A percentile compares a stretch with the other conserved stretches of the same genome.
phyloP scores from a whole-genome alignment of 2,113 vertebrate species.

The Neodontobutis hainanensis region DNA sequence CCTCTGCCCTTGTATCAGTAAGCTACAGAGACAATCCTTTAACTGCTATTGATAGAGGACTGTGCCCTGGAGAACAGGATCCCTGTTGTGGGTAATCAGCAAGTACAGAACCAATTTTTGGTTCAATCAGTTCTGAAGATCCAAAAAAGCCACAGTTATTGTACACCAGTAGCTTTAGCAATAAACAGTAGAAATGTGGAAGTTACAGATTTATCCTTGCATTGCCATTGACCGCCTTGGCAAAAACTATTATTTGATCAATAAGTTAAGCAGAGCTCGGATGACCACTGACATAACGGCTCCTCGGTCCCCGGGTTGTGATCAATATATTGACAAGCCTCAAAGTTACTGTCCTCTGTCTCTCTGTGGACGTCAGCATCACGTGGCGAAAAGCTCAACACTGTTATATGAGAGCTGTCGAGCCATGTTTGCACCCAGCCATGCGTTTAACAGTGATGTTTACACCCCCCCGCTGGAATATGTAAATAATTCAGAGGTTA shows the following conservation, averaged over 20 bases:
- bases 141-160: not conserved
- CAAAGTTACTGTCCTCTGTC: slow-evolving; percentile 29
- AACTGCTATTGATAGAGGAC: slow-evolving; percentile 39
- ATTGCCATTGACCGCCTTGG: slow-evolving; percentile 51
- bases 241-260: slow-evolving; percentile 62
- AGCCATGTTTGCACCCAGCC: slow-evolving; percentile 9
- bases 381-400: slow-evolving; percentile 11
- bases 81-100: slow-evolving; percentile 11
- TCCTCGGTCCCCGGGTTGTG: slow-evolving; percentile 23
- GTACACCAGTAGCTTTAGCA: slow-evolving; percentile 6
- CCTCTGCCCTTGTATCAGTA: slow-evolving; percentile 39
- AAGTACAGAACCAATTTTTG: not conserved
- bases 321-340: slow-evolving; percentile 59
- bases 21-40: slow-evolving; percentile 29
- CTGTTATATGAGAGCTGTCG: slow-evolving; percentile 44
- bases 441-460: slow-evolving; percentile 50
- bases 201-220: slow-evolving; percentile 38
- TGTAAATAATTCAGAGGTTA: slow-evolving; percentile 70
- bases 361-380: slow-evolving; percentile 3
- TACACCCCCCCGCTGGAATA: slow-evolving; percentile 51
- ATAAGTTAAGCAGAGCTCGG: slow-evolving; percentile 52
- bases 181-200: slow-evolving; percentile 9
- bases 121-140: not conserved
- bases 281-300: slow-evolving; percentile 41
- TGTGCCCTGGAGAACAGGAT: slow-evolving; percentile 18